These are phyloP conservation scores for Drosophila sp. DNA, from an alignment of 1,140 invertebrate genomes.

Conservation along the genomic window DNA sequence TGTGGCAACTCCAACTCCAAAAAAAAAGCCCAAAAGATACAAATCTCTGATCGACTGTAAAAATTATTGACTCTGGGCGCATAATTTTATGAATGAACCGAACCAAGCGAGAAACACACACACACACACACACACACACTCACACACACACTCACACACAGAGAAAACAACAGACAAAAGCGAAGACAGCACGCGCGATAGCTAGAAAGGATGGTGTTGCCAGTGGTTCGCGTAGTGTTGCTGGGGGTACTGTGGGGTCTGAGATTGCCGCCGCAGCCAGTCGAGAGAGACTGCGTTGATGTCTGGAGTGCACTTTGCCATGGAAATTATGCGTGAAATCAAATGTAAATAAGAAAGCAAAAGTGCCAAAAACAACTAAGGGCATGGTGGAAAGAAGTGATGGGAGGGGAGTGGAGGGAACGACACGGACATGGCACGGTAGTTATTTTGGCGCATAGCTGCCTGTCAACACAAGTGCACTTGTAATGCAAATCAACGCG, in stretches of 20 bases:
- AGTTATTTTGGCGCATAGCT: constrained; percentile 82
- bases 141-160: background rate
- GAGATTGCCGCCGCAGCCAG: constrained; percentile 49
- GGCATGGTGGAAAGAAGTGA: background rate
- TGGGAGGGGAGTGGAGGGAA: background rate
- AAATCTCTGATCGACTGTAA: constrained; percentile 80
- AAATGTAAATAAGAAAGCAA: constrained; percentile 79
- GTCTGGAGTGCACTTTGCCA: constrained; percentile 75
- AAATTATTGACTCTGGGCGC: constrained; percentile 76
- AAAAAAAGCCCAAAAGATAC: constrained; percentile 49
- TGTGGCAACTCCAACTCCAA: constrained; percentile 57
- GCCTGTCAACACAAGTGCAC: constrained; percentile 80
- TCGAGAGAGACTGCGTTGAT: constrained; percentile 5
- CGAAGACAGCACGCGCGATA: constrained; percentile 68
- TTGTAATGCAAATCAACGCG: constrained; percentile 81
- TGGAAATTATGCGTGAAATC: constrained; percentile 80
- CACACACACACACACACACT: constrained; percentile 23
- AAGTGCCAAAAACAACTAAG: constrained; percentile 62
- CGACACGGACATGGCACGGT: constrained; percentile 55
- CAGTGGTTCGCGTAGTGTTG: constrained; percentile 8
- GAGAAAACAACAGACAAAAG: constrained; percentile 16
- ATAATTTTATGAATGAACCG: constrained; percentile 79
- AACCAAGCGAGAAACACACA: constrained; percentile 50
- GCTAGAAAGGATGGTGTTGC: constrained; percentile 12
- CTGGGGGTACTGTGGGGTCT: constrained; percentile 6